Conservation (phyloP, 2,888 invertebrate genomes). For the Lissonota sp. region DNA sequence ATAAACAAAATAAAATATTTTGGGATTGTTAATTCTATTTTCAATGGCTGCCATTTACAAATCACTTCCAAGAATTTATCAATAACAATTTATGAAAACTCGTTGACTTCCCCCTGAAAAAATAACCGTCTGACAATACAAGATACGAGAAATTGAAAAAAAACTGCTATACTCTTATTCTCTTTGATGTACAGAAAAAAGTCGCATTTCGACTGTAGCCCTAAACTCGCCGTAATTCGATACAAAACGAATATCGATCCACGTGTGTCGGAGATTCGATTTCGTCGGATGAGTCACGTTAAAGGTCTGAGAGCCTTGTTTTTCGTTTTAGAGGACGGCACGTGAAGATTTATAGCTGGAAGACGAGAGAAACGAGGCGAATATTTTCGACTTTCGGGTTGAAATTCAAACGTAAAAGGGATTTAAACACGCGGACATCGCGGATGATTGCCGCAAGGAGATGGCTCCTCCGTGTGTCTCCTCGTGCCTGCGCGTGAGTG, state of each 20-base stretch:
- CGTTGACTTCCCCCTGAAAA: conserved; percentile 17
- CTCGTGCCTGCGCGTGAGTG: conserved; percentile 34
- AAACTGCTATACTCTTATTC: not conserved
- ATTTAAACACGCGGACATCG: not conserved
- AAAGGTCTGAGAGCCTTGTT: conserved; percentile 9
- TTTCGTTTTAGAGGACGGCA: conserved; percentile 15
- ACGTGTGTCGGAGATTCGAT: conserved; percentile 31
- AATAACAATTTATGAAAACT: not conserved
- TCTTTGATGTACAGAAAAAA: conserved; percentile 24
- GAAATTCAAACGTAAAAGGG: conserved; percentile 36
- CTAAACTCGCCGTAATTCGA: not conserved
- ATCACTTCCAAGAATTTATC: no score
- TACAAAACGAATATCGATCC: conserved; percentile 27
- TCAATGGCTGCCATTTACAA: no score
- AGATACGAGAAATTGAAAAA: conserved; percentile 30
- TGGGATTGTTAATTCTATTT: no score
- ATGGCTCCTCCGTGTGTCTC: conserved; percentile 5
- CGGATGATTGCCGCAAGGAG: conserved; percentile 13
- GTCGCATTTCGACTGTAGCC: conserved; percentile 2
- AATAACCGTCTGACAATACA: conserved; percentile 47
- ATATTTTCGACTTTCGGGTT: conserved; percentile 39
- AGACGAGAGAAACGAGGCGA: conserved; percentile 36
- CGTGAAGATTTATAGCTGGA: conserved; percentile 48
- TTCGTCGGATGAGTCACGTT: conserved; percentile 47
- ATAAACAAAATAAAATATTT: no score